Evolutionary conservation across 1,140 invertebrate genomes (phyloP), one percentile per base, ranked within the genome.

Genomic region (Drosophila teissieri): DNA sequence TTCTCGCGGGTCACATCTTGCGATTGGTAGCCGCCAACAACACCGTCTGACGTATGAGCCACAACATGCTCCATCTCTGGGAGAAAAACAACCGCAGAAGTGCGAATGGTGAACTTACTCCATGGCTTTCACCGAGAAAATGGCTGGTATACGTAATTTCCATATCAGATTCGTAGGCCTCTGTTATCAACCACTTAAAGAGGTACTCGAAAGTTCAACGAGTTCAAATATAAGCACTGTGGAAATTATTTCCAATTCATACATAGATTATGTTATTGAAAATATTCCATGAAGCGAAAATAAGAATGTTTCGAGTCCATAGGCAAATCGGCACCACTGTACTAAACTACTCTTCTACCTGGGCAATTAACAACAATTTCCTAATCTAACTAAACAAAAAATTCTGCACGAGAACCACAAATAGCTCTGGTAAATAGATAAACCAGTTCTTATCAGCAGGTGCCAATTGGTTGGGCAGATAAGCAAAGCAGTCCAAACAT

Each of bases 1-100:
- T 89, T 78, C 80, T 58, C 45, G 51, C 45, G 61, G 84, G 84
- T 89, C 84, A 88, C 56, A 70, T 67, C 62, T 68, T 61, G 68
- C 63, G 73, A 77, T 61, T 56, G 64, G 17, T 44, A 68, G 49
- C 51, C 27, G 74, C 53, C 45, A 74, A 73, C 49, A 73, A 73
- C 48, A 73, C 27, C 40, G 36, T 6, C 55, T 76, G 73, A 76
- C 73, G 73, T 76, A 45, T 60, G 49, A 46, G 34, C 40, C 46
- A 31, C 48, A 75, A 52, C 52, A 49, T 53, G 39, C 74, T 45
- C 45, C 70, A 56, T 37, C 36, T 57, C 54, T 24, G 17, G 2
- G 17, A 52, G 52, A 15, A 75, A 65, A 75, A 65, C 40, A 75
- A 75, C 60, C 58, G 31, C 73, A 75, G 40, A 11, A 22, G 31